Conservation (phyloP, 2,113 vertebrate species). For the Hydrochoerus hydrochaeris region DNA sequence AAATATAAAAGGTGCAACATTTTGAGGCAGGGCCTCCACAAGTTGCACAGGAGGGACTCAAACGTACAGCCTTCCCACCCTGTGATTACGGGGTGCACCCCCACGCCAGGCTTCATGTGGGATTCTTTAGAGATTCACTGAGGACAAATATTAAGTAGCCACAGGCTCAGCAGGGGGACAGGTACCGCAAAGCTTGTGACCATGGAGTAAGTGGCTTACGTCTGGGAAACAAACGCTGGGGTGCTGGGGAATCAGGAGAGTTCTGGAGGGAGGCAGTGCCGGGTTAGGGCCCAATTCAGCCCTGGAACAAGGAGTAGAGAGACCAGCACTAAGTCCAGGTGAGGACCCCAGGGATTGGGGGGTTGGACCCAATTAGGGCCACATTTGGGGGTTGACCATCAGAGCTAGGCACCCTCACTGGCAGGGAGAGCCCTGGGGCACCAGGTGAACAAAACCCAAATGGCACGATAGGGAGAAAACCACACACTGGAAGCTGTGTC, state of each 20-base stretch:
- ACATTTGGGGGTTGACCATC: too few species aligned
- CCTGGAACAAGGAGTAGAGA: neutral
- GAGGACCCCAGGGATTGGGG: neutral
- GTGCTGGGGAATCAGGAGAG: neutral
- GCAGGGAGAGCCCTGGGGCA: neutral
- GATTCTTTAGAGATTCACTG: slow-evolving; percentile 1
- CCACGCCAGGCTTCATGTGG: neutral
- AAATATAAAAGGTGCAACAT: too few species aligned
- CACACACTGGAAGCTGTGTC: fast-evolving
- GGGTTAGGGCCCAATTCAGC: neutral
- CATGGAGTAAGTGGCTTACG: neutral
- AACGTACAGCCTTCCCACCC: neutral
- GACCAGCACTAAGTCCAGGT: neutral
- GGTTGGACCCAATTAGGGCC: neutral
- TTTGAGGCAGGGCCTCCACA: neutral
- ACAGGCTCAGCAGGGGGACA: neutral
- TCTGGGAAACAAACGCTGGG: neutral
- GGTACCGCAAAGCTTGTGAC: neutral
- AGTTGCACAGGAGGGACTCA: neutral
- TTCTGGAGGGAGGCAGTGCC: neutral
- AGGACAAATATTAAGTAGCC: neutral
- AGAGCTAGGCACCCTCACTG: neutral
- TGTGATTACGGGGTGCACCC: neutral
- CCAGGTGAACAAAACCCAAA: neutral
- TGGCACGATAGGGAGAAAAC: fast-evolving